Evolutionary conservation across 2,113 vertebrate species (phyloP).

Genomic region (Bambusicola thoracicus): DNA sequence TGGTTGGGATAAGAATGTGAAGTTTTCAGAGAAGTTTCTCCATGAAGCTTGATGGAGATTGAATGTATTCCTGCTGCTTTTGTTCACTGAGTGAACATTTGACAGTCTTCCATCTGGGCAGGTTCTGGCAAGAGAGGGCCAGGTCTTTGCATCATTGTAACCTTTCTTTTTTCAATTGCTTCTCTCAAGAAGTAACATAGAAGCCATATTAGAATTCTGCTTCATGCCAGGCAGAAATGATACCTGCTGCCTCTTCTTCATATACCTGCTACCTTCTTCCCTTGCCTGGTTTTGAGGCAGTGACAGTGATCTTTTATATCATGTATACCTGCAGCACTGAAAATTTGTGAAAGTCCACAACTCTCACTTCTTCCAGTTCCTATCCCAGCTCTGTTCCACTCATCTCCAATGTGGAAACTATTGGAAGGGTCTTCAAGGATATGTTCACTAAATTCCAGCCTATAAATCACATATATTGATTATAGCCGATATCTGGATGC

Average conservation of each 20-base stretch:
- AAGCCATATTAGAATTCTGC: rapidly evolving
- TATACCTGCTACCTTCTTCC: background rate
- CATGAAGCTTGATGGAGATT: background rate
- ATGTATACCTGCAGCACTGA: background rate
- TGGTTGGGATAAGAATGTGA: background rate
- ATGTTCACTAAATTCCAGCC: background rate
- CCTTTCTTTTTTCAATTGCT: background rate
- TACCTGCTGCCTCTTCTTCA: background rate
- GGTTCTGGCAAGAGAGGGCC: background rate
- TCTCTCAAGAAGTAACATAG: background rate
- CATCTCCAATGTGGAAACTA: background rate
- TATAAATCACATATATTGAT: background rate
- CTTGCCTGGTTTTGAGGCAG: rapidly evolving
- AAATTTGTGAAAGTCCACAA: background rate
- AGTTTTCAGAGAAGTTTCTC: background rate
- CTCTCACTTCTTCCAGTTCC: background rate
- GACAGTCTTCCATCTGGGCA: background rate
- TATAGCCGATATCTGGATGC: background rate
- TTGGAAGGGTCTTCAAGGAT: background rate
- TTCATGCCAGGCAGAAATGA: background rate
- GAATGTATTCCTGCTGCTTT: background rate
- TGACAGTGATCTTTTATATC: background rate
- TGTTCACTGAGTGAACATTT: background rate
- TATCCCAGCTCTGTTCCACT: background rate
- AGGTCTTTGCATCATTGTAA: background rate